These are phyloP conservation scores for Anguilla pacifica DNA, from an alignment of 2,797 vertebrate genomes.

Conservation along the genomic window DNA sequence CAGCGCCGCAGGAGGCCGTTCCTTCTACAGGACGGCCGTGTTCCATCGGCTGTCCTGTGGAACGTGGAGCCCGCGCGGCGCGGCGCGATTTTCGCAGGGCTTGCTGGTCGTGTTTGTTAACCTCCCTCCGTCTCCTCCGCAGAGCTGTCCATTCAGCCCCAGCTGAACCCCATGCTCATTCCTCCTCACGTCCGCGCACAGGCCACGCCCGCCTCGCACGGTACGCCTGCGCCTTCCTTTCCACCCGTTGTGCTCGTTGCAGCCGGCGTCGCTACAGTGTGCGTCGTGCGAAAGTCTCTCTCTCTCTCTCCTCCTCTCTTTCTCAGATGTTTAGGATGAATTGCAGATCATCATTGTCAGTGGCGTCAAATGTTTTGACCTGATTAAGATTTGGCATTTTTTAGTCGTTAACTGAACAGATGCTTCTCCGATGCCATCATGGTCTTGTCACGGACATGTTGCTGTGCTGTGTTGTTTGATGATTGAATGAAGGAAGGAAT, in stretches of 20 bases:
- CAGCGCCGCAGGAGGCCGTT: neutral
- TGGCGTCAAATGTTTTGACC: neutral
- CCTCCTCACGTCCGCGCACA: conserved; percentile 88
- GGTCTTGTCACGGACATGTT: neutral
- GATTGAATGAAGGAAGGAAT: neutral
- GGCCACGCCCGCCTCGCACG: conserved; percentile 76
- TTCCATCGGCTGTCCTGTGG: neutral
- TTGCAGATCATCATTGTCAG: no score
- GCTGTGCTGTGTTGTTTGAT: neutral
- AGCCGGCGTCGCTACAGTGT: neutral
- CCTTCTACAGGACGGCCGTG: neutral
- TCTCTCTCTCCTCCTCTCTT: neutral
- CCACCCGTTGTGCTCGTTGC: neutral
- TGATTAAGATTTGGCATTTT: neutral
- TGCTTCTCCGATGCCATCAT: neutral
- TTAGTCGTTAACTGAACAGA: neutral
- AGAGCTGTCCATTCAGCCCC: conserved; percentile 92
- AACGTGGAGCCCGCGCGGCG: neutral
- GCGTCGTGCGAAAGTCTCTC: neutral
- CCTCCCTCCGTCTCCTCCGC: conserved; percentile 35
- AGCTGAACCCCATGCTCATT: conserved; percentile 90
- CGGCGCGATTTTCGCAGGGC: neutral
- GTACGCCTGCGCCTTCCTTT: conserved; percentile 49
- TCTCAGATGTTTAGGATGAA: no score
- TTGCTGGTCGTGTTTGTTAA: neutral